Base-by-base conservation (phyloP, 2,888 invertebrate species). In the Phaedon cochleariae region DNA sequence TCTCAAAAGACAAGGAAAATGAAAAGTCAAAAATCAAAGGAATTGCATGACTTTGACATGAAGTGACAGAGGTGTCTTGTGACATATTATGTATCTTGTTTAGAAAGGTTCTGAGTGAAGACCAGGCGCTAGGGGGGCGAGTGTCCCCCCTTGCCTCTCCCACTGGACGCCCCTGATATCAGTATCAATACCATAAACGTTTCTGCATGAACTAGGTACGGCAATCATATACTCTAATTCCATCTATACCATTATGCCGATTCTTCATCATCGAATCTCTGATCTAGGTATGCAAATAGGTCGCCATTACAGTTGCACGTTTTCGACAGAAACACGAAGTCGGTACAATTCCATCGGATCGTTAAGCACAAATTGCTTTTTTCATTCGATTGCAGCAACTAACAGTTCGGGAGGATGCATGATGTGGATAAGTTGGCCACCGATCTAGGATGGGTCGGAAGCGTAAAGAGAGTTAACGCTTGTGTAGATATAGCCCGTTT, bases 401-500 rank as follows among this genome's bases (percentile, higher is more conserved):
- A 68, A 65, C 65, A 65, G 67, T 68, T 67, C 68, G 59, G 64
- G 65, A 59, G 68, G 66, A 66, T 68, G 68, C 72, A 62, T 70
- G 77, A 74, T 75, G 67, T 76, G 77, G 74, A 71, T 78, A 79
- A 76, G 78, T 80, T 77, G 80, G 78, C 78, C 79, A 79, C 75
- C 77, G 74, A 77, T 74, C 78, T 77, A 77, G 77, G 76, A 79
- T 77, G 78, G 77, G 77, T 76, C 76, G 76, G 77, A 75, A 76
- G 76, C 76, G 68, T 71, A 71, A 69, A 73, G 75, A 76, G 73
- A 78, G 77, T 79, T 80, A 80, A 80, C 80, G 80, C 80, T 80
- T 80, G 80, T 79, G 79, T 79, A 77, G 79, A 66, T 74, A 65
- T 69, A 72, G 76, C 73, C 77, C 73, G 80, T 79, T 80, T 80